Conservation (phyloP, 2,113 vertebrate genomes). For the Silurus glanis region DNA sequence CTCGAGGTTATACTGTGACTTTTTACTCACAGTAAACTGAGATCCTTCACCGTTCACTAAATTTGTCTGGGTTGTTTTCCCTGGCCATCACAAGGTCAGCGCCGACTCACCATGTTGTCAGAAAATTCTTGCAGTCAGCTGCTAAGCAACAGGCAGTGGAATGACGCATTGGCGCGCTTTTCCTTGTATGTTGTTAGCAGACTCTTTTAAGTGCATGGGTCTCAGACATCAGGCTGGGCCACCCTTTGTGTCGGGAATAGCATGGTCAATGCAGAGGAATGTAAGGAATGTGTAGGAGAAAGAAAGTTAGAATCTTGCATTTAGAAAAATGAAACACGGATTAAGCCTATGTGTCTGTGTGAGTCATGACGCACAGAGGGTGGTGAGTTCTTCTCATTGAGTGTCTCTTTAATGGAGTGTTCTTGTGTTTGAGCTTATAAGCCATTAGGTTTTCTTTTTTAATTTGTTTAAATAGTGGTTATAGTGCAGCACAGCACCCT, state of each 20-base stretch:
- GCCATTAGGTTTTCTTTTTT: neutral
- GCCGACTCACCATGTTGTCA: slow-evolving; percentile 30
- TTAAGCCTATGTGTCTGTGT: slow-evolving; percentile 30
- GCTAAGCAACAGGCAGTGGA: slow-evolving; percentile 64
- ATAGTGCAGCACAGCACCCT: neutral
- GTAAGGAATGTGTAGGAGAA: slow-evolving; percentile 63
- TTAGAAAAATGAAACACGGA: neutral
- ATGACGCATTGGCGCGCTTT: slow-evolving; percentile 46
- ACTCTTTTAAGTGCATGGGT: slow-evolving; percentile 41
- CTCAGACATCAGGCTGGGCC: slow-evolving; percentile 20
- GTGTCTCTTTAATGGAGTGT: slow-evolving; percentile 15
- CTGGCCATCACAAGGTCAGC: slow-evolving; percentile 47
- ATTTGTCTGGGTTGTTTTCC: neutral
- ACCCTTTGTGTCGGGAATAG: slow-evolving; percentile 39
- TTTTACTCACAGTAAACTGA: slow-evolving; percentile 42
- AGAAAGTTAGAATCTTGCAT: slow-evolving; percentile 17
- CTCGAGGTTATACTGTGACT: slow-evolving; percentile 51
- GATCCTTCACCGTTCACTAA: slow-evolving; percentile 17
- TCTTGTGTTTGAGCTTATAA: slow-evolving; percentile 3
- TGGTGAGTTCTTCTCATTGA: slow-evolving; percentile 12
- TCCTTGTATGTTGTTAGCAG: slow-evolving; percentile 56
- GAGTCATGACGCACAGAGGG: slow-evolving; percentile 15
- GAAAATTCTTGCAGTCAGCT: slow-evolving; percentile 54
- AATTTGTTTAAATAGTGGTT: neutral
- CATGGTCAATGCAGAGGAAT: slow-evolving; percentile 63